Percentiles rank a stretch among this genome's conserved stretches.
phyloP scores from a whole-genome alignment of 2,888 invertebrate species.

The Netelia fuscicornis region DNA sequence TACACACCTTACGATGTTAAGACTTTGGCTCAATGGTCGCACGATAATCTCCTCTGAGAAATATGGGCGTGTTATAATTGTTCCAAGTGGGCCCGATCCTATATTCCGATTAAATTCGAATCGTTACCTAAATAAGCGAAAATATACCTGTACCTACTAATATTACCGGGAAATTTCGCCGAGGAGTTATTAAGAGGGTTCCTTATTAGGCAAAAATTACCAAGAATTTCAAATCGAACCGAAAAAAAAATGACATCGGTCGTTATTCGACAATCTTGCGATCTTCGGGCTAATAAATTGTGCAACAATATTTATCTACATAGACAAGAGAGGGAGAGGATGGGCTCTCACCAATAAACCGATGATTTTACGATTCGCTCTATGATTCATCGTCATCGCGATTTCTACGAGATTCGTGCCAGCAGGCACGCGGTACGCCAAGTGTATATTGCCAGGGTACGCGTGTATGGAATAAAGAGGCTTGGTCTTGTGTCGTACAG shows the following conservation, averaged over 20 bases:
- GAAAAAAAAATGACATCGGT: background rate
- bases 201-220: conserved; percentile 1
- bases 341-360: conserved; percentile 35
- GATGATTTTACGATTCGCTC: conserved; percentile 38
- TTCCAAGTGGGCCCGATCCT: conserved; percentile 18
- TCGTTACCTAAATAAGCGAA: background rate
- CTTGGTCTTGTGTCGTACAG: background rate
- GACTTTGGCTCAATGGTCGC: conserved; percentile 1
- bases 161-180: background rate
- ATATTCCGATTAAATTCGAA: background rate
- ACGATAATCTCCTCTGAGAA: conserved; percentile 42
- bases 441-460: background rate
- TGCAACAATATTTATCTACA: conserved; percentile 27
- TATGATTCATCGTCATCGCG: conserved; percentile 54
- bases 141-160: conserved; percentile 10
- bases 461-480: background rate
- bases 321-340: background rate
- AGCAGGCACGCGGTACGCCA: background rate
- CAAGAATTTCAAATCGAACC: background rate
- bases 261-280: conserved; percentile 8
- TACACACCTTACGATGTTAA: background rate
- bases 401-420: conserved; percentile 6
- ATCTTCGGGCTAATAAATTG: conserved; percentile 38
- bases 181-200: background rate
- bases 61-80: conserved; percentile 42